Percentiles rank a stretch among this genome's conserved stretches.
These are phyloP conservation scores for Uromys caudimaculatus DNA, from an alignment of 2,797 vertebrate species.

Conservation along the genomic window DNA sequence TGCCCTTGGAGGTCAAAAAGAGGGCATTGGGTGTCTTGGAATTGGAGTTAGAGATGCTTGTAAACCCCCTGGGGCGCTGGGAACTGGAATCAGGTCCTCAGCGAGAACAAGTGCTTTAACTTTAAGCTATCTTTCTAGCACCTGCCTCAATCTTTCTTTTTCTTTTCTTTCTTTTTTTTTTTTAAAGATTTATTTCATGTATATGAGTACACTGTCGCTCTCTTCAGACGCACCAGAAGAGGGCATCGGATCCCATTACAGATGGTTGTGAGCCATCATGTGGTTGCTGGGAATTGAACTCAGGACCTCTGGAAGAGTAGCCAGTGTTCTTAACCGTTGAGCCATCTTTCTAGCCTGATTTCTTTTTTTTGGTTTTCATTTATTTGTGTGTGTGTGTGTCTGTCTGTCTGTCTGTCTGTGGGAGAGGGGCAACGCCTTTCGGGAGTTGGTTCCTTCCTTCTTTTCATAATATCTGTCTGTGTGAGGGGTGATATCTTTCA, in stretches of 20 bases:
- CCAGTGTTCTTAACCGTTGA: too few relatives aligned
- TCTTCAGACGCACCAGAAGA: too few relatives aligned
- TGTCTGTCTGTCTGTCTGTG: not conserved
- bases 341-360: too few relatives aligned
- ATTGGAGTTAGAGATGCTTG: not conserved
- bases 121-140: not conserved
- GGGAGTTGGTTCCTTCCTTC: too few relatives aligned
- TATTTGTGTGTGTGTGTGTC: not conserved
- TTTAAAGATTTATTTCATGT: too few relatives aligned
- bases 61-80: not conserved
- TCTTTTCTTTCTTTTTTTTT: not conserved
- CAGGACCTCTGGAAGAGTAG: too few relatives aligned
- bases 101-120: not conserved
- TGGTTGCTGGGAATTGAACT: too few relatives aligned
- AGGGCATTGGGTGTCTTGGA: not conserved
- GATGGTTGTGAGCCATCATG: too few relatives aligned
- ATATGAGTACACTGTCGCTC: too few relatives aligned
- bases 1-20: not conserved
- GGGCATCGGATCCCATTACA: too few relatives aligned
- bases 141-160: not conserved
- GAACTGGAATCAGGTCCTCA: not conserved
- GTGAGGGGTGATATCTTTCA: too few relatives aligned
- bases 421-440: not conserved
- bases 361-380: not conserved
- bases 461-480: too few relatives aligned